Base-by-base conservation (phyloP, 1,140 invertebrate genomes). In the Heliothis subflexa region DNA sequence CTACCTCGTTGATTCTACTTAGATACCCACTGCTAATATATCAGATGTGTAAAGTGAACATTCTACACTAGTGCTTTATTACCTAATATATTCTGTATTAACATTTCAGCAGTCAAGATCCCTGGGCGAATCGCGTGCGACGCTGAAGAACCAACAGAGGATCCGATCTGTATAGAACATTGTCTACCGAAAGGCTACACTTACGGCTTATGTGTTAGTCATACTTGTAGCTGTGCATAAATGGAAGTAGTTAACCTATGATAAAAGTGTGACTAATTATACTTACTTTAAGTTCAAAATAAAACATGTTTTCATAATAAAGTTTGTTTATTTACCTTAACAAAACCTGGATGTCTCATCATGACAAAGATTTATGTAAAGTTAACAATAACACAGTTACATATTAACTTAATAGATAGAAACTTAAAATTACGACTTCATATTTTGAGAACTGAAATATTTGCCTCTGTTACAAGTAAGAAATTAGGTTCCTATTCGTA, bases 131-230 rank as follows among this genome's bases (percentile, higher is more conserved):
- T 82, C 13, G 14, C 10, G 40, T 82, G 81, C 18, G 21, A 82
- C 14, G 72, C 57, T 13, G 66, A 73, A 50, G 81, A 83, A 66
- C 13, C 79, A 16, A 81, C 66, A 7, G 81, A 83, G 28, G 76
- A 78, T 28, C 28, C 45, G 0, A 47, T 81, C 33, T 83, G 81
- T 33, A 72, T 76, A 57, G 79, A 83, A 47, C 77, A 83, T 70
- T 83, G 81, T 59, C 18, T 83, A 28, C 81, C 81, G 14, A 83
- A 78, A 79, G 81, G 81, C 16, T 78, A 83, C 28, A 78, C 76
- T 11, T 79, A 81, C 54, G 81, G 81, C 12, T 80, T 94, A 21
- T 94, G 91, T 55, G 83, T 91, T 33, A 87, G 85, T 21, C 79
- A 83, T 11, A 89, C 83, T 28, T 94, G 93, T 78, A 66, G 74